A percentile compares a stretch with the other conserved stretches of the same genome.
phyloP scores from a whole-genome alignment of 2,113 vertebrate genomes.

The Leucopternis melanops region DNA sequence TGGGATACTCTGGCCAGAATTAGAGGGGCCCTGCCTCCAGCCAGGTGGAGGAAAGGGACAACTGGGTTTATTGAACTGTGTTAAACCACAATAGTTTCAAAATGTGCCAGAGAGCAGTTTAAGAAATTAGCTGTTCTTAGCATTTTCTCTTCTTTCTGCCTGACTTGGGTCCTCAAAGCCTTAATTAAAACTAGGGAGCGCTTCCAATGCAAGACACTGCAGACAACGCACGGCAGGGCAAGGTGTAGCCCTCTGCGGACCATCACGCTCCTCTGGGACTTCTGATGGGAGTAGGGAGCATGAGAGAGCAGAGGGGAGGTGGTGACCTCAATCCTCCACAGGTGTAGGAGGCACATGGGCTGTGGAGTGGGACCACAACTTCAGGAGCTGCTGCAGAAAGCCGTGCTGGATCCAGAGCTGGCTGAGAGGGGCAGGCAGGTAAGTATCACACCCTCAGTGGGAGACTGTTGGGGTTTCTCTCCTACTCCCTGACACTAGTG shows the following conservation, averaged over 20 bases:
- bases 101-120: conserved; percentile 61
- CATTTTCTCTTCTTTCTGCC: conserved; percentile 30
- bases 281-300: background rate
- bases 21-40: too few species aligned
- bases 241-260: background rate
- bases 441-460: background rate
- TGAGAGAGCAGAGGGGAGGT: background rate
- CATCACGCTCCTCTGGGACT: background rate
- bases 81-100: background rate
- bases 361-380: background rate
- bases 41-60: too few species aligned
- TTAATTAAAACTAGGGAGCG: conserved; percentile 38
- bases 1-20: too few species aligned
- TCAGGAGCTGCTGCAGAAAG: background rate
- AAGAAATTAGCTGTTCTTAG: conserved; percentile 61
- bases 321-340: background rate
- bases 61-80: too few species aligned
- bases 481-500: background rate
- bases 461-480: background rate
- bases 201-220: background rate
- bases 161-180: conserved; percentile 16
- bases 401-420: background rate
- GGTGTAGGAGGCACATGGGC: background rate
- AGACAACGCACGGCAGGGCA: background rate
- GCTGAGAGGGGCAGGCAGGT: background rate